phyloP scores from a whole-genome alignment of 2,113 vertebrate species.

The Ageneiosus marmoratus region DNA sequence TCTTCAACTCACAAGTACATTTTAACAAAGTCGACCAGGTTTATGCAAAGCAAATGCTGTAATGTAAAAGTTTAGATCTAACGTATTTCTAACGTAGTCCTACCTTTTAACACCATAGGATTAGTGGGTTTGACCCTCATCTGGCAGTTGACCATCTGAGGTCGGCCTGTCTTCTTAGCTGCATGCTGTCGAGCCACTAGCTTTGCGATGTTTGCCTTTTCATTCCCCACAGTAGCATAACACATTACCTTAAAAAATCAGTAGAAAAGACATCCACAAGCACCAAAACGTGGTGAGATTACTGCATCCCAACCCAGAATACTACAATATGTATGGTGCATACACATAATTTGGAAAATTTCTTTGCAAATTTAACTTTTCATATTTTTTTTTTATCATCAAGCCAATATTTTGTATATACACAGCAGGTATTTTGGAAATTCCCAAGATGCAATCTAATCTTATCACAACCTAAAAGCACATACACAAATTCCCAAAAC shows the following conservation, averaged over 20 bases:
- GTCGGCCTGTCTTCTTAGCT: slow-evolving; percentile 82
- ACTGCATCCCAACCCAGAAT: neutral
- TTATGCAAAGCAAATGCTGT: neutral
- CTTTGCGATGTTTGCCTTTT: slow-evolving; percentile 80
- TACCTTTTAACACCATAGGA: slow-evolving; percentile 83
- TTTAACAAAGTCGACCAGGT: neutral
- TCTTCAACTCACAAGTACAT: neutral
- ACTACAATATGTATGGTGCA: neutral
- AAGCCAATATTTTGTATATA: neutral
- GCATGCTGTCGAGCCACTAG: slow-evolving; percentile 86
- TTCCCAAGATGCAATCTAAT: neutral
- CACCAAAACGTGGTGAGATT: neutral
- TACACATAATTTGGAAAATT: neutral
- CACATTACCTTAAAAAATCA: slow-evolving; percentile 73
- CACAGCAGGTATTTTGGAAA: neutral
- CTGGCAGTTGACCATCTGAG: slow-evolving; percentile 87
- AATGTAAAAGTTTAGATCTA: neutral
- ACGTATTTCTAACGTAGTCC: slow-evolving; percentile 10
- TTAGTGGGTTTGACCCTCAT: slow-evolving; percentile 87
- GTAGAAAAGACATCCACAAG: neutral
- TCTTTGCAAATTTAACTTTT: neutral
- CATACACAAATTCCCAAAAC: neutral
- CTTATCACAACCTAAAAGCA: neutral
- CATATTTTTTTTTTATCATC: neutral
- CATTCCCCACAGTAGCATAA: slow-evolving; percentile 76